A percentile compares a stretch with the other conserved stretches of the same genome.
phyloP scores from a whole-genome alignment of 2,888 invertebrate genomes.

The Pheosia gnoma region DNA sequence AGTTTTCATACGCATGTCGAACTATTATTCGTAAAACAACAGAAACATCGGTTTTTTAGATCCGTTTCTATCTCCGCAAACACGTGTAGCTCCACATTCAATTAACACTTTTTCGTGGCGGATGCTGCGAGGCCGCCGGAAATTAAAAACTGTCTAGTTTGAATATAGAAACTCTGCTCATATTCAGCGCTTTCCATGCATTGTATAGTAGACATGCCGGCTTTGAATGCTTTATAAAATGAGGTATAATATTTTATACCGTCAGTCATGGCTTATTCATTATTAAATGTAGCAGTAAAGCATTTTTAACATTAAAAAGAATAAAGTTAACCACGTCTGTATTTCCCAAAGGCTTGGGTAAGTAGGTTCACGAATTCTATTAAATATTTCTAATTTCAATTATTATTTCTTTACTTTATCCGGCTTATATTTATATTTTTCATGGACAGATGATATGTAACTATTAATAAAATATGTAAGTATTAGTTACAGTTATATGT shows the following conservation, averaged over 20 bases:
- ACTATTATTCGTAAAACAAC: slow-evolving; percentile 40
- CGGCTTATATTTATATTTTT: too few relatives aligned
- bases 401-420: too few relatives aligned
- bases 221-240: slow-evolving; percentile 14
- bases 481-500: too few relatives aligned
- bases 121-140: slow-evolving; percentile 70
- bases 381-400: too few relatives aligned
- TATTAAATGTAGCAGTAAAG: too few relatives aligned
- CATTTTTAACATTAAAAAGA: too few relatives aligned
- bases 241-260: slow-evolving; percentile 1
- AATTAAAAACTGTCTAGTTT: slow-evolving; percentile 77
- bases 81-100: slow-evolving; percentile 55
- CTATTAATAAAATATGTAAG: too few relatives aligned
- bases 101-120: slow-evolving; percentile 77
- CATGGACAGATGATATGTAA: too few relatives aligned
- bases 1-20: slow-evolving; percentile 37
- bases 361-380: too few relatives aligned
- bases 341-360: too few relatives aligned
- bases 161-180: slow-evolving; percentile 41
- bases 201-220: slow-evolving; percentile 13
- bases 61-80: slow-evolving; percentile 47
- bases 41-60: slow-evolving; percentile 41
- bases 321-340: too few relatives aligned
- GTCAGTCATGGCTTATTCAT: neutral
- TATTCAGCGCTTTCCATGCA: slow-evolving; percentile 21